A percentile compares a stretch with the other conserved stretches of the same genome.
phyloP scores from a whole-genome alignment of 2,113 vertebrate genomes.

The Rhynchopsitta pachyrhyncha region DNA sequence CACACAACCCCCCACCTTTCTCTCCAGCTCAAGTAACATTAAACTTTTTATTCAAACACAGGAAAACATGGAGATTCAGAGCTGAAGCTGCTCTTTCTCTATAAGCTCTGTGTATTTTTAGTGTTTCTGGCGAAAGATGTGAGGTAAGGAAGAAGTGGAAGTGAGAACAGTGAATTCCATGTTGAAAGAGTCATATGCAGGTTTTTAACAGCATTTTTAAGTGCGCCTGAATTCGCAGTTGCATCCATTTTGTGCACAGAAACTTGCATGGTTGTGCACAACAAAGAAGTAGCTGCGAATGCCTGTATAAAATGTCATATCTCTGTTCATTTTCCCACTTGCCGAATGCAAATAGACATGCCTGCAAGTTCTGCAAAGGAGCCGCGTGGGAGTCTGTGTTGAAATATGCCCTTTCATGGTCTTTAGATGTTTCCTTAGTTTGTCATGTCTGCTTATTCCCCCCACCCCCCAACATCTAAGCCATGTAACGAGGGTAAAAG shows the following conservation, averaged over 20 bases:
- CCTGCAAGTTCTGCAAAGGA: background rate
- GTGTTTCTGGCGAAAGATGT: conserved; percentile 54
- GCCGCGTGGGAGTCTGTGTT: background rate
- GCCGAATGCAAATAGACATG: conserved; percentile 36
- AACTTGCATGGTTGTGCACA: background rate
- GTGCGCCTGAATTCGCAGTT: conserved; percentile 17
- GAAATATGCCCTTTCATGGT: background rate
- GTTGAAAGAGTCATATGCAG: conserved; percentile 44
- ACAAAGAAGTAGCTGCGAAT: background rate
- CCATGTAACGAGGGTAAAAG: background rate
- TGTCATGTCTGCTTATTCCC: background rate
- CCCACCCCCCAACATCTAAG: background rate
- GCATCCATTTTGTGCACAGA: background rate
- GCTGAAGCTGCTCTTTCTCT: conserved; percentile 28
- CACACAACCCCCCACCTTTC: conserved; percentile 51
- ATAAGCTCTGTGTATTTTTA: conserved; percentile 44
- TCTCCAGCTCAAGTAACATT: conserved; percentile 57
- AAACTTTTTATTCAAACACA: conserved; percentile 54
- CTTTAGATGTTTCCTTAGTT: conserved; percentile 26
- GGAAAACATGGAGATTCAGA: conserved; percentile 42
- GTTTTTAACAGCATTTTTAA: conserved; percentile 39
- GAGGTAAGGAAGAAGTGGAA: conserved; percentile 45
- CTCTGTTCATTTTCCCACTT: conserved; percentile 23
- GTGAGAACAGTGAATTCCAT: conserved; percentile 55
- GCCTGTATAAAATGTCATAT: conserved; percentile 15